Base-by-base conservation (phyloP, 2,797 vertebrate genomes). In the Galago senegalensis region DNA sequence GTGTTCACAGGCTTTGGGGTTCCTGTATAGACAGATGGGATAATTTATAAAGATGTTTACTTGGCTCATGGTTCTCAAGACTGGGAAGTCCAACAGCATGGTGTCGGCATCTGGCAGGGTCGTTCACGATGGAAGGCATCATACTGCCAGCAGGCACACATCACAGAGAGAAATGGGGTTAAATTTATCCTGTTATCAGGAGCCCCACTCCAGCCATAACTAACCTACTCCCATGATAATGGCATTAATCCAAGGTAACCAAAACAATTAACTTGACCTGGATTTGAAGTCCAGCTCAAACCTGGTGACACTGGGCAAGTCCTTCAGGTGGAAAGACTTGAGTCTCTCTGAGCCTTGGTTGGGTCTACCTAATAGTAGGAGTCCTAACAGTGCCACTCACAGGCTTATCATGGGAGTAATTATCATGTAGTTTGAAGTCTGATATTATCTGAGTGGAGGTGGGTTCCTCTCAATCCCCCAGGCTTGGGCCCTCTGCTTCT, bases 281-380 rank as follows among this genome's bases (percentile, higher is more conserved):
- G 46, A 61, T 87, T 87, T 76, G 61, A 75, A 65, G 69, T 65
- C 43, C 43, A 60, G 21, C 27, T 90, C 70, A 49, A 67, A 46
- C 12, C 5, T 21, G n/a, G n/a, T 27, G 75, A 60, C 29, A 12
- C 13, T 81, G 31, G 20, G 40, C 1, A 12, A 60, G 61, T 73
- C 84, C 65, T 91, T 90, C 69, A 9, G 73, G n/a, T 4, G 3
- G 17, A 49, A 92, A 53, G 56, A 80, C 14, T 61, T 23, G 27
- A 21, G 21, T 25, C 31, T 65, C 49, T 87, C 70, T 6, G 63
- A 65, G 20, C 61, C 53, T 79, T 25, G 0, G 23, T 76, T 53
- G 91, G 89, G 69, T 84, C 60, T 10, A 17, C 11, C 40, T 10
- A 17, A 37, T 75, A 93, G 27, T 23, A 16, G 21, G 67, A 37